Base-by-base conservation (phyloP, 2,113 vertebrate species). In the Amphiprion ocellaris region DNA sequence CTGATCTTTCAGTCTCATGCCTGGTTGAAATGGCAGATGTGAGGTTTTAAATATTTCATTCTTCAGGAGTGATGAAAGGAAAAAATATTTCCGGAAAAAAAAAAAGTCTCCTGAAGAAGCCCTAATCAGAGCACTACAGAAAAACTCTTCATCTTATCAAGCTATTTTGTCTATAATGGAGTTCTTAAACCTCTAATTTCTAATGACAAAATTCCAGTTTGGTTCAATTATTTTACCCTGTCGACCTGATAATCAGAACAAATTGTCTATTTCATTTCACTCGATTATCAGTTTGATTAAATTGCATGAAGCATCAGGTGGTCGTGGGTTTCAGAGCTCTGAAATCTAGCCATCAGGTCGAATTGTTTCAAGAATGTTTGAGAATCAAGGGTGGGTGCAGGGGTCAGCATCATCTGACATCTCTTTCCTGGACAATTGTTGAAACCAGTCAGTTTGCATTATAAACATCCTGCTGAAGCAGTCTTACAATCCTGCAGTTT, bases 1-100 rank as follows among this genome's bases (percentile, higher is more conserved):
- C 70, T 84, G 81, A 86, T 90, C 73, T 87, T 81, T 90, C 77
- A 68, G 41, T 85, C 84, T 83, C 81, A 85, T 2, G 39, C 66
- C 69, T 10, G 23, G 59, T 47, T 83, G 14, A 55, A 83, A 79
- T 79, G 62, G 69, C 69, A 90, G 62, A 86, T 77, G 85, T 81
- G 56, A 81, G 60, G 0, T 70, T 87, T 84, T 77, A 69, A 79
- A 82, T 89, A 81, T 83, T 84, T 70, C 39, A 69, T 56, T 72
- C 60, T 69, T 81, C 47, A 55, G 53, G 64, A 74, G 21, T 50
- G 56, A 83, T 84, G 73, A 67, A 61, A 59, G 9, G 8, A 11
- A 69, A 37, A 79, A 68, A 59, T 69, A 37, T 67, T 77, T 73
- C 44, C 41, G 1, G 24, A 28, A 8, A 15, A 74, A 49, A 71